Percentiles rank a stretch among this genome's conserved stretches.
Evolutionary conservation across 2,797 vertebrate species (phyloP).

Genomic region (Sorex maritimensis): DNA sequence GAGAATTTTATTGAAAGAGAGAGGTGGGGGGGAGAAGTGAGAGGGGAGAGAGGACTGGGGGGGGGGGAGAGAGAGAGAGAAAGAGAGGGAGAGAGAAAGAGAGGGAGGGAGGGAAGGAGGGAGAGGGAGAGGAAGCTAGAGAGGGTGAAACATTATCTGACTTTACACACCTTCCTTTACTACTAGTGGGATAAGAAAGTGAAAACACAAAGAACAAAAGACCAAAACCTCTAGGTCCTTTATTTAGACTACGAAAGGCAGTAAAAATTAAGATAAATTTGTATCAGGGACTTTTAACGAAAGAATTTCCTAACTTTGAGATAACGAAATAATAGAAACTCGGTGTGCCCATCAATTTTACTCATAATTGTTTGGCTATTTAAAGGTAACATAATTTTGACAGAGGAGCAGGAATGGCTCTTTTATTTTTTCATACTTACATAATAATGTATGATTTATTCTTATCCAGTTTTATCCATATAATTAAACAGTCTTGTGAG

Average conservation of each 20-base stretch:
- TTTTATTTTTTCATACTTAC: slow-evolving; percentile 45
- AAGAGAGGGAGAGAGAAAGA: neutral
- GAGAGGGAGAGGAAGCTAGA: neutral
- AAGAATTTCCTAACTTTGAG: slow-evolving; percentile 30
- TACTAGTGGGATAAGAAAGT: slow-evolving; percentile 58
- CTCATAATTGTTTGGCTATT: neutral
- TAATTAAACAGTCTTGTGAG: slow-evolving; percentile 26
- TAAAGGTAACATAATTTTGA: slow-evolving; percentile 7
- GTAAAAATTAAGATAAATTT: slow-evolving; percentile 41
- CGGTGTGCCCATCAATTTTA: slow-evolving; percentile 38
- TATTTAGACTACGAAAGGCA: slow-evolving; percentile 6
- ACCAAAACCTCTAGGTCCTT: slow-evolving; percentile 20
- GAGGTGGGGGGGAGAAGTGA: neutral
- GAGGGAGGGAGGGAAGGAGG: slow-evolving; percentile 16
- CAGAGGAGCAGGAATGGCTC: neutral
- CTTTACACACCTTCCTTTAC: slow-evolving; percentile 58
- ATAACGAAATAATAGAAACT: neutral
- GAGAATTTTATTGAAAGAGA: slow-evolving; percentile 63
- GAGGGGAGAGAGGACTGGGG: neutral
- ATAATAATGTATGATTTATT: neutral
- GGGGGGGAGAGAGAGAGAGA: neutral
- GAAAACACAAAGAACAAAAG: slow-evolving; percentile 76
- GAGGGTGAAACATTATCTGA: slow-evolving; percentile 53
- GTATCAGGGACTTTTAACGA: neutral
- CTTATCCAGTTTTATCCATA: slow-evolving; percentile 20